Conservation (phyloP, 2,888 invertebrate genomes). For the Rotaria magnacalcarata region DNA sequence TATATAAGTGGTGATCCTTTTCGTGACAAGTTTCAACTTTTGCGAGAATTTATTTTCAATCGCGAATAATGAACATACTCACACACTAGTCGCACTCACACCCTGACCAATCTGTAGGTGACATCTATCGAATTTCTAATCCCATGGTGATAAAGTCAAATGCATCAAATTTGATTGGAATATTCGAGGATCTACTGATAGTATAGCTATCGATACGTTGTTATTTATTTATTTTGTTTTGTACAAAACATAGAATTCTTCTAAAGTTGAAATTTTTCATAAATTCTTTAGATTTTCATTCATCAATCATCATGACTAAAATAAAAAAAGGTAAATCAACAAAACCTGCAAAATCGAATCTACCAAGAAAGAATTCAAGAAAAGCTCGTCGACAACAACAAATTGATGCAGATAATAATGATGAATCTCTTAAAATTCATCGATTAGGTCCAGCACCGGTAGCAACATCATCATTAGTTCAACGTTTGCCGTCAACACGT, state of each 20-base stretch:
- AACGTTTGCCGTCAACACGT: conserved; percentile 29
- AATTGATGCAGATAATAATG: background rate
- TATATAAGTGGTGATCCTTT: no score
- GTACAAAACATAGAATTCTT: no score
- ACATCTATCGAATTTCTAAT: background rate
- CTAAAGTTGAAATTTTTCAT: no score
- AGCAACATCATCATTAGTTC: background rate
- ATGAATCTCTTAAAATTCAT: background rate
- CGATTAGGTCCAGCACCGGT: conserved; percentile 3
- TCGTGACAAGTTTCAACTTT: no score
- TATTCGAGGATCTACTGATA: background rate
- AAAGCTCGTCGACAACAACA: background rate
- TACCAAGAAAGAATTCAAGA: background rate
- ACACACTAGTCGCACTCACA: no score
- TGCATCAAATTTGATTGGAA: background rate
- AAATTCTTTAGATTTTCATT: background rate
- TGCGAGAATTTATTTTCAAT: no score
- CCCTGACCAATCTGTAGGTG: background rate
- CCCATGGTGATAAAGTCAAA: background rate
- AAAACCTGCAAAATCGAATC: background rate
- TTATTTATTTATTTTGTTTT: background rate
- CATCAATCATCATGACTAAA: background rate
- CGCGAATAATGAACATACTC: no score
- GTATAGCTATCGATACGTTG: background rate
- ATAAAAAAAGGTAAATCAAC: background rate